A percentile compares a stretch with the other conserved stretches of the same genome.
phyloP scores from a whole-genome alignment of 2,797 vertebrate genomes.

The Limnodromus scolopaceus region DNA sequence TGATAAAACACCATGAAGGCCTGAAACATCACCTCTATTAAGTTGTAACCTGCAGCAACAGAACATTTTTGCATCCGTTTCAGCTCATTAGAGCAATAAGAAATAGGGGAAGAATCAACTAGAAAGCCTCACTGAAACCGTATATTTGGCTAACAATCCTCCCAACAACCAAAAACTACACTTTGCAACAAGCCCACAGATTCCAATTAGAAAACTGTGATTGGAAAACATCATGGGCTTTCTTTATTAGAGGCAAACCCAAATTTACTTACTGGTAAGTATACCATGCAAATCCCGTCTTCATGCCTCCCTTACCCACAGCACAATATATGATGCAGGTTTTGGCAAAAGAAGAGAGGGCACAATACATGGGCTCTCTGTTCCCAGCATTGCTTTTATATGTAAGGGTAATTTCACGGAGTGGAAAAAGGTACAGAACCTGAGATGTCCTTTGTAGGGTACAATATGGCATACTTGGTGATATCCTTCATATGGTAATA shows the following conservation, averaged over 20 bases:
- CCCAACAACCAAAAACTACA: not conserved
- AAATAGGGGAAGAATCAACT: not conserved
- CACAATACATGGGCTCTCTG: not conserved
- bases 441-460: not conserved
- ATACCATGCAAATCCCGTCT: not conserved
- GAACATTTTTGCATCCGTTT: rapidly evolving
- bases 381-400: not conserved
- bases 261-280: not conserved
- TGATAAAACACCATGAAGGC: not conserved
- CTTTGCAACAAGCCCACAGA: not conserved
- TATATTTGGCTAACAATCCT: rapidly evolving
- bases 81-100: not conserved
- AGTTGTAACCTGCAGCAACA: not conserved
- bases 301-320: not conserved
- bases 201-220: not conserved
- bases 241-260: not conserved
- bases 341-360: not conserved
- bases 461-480: not conserved
- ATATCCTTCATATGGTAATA: not conserved
- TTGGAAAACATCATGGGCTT: not conserved
- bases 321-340: rapidly evolving
- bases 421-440: not conserved
- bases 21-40: not conserved
- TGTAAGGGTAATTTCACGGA: not conserved
- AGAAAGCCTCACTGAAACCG: not conserved